Conservation (phyloP, 2,797 vertebrate genomes). For the Heliangelus exortis region DNA sequence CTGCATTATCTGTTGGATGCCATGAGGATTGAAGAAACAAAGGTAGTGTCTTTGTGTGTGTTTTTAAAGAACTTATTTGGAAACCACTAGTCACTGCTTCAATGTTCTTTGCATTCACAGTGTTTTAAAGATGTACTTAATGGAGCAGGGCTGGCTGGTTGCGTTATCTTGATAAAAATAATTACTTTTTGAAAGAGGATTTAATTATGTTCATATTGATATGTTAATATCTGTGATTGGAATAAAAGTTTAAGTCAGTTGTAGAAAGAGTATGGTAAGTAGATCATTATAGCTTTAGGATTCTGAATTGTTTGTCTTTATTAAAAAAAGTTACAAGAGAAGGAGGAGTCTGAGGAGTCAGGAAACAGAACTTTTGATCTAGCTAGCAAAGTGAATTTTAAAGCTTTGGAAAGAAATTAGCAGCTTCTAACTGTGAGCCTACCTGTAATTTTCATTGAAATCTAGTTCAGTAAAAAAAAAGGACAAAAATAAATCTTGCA, state of each 20-base stretch:
- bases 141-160: not conserved
- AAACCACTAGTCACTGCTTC: not conserved
- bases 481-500: not conserved
- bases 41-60: conserved; percentile 78
- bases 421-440: not conserved
- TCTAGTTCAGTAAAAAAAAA: not conserved
- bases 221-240: not conserved
- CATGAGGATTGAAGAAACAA: conserved; percentile 95
- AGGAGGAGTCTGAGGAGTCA: not conserved
- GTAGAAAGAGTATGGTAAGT: not conserved
- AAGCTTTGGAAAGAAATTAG: not conserved
- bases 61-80: not conserved
- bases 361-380: not conserved
- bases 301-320: not conserved
- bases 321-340: not conserved
- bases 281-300: not conserved
- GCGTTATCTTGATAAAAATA: not conserved
- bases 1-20: conserved; percentile 95
- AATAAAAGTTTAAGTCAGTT: not conserved
- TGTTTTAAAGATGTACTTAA: not conserved
- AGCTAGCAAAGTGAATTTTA: not conserved
- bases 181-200: not conserved
- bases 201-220: not conserved
- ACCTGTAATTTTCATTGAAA: not conserved
- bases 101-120: not conserved